Evolutionary conservation across 2,113 vertebrate genomes (phyloP).

Genomic region (Stigmatopora nigra): DNA sequence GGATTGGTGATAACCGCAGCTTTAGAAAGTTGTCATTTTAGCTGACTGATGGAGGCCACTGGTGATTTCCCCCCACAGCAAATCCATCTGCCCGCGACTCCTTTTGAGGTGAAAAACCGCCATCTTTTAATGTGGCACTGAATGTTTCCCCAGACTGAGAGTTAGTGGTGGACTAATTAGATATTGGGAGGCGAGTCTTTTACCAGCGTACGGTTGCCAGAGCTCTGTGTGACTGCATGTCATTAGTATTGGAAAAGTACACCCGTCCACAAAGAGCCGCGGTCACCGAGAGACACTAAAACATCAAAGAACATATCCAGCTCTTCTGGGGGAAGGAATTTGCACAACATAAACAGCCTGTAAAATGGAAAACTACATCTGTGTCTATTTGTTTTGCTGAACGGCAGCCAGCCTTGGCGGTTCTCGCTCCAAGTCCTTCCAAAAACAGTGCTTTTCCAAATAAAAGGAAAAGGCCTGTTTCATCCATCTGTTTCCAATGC

Average conservation of each 20-base stretch:
- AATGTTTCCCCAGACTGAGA: constrained; percentile 69
- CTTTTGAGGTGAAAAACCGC: constrained; percentile 59
- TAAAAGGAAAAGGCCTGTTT: constrained; percentile 39
- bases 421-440: constrained; percentile 65
- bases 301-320: constrained; percentile 67
- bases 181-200: constrained; percentile 58
- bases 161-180: constrained; percentile 71
- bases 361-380: constrained; percentile 76
- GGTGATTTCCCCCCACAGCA: constrained; percentile 44
- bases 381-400: constrained; percentile 68
- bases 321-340: constrained; percentile 66
- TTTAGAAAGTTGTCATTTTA: constrained; percentile 45
- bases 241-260: constrained; percentile 73
- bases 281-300: constrained; percentile 66
- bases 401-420: constrained; percentile 66
- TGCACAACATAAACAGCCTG: constrained; percentile 73
- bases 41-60: constrained; percentile 46
- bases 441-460: constrained; percentile 57
- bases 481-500: constrained; percentile 64
- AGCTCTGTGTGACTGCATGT: constrained; percentile 65
- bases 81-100: constrained; percentile 54
- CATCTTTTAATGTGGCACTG: constrained; percentile 66
- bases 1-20: neutral
- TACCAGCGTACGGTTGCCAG: constrained; percentile 48
- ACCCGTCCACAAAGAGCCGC: constrained; percentile 62